Evolutionary conservation across 2,797 vertebrate genomes (phyloP).

Genomic region (Epinephelus malabaricus): DNA sequence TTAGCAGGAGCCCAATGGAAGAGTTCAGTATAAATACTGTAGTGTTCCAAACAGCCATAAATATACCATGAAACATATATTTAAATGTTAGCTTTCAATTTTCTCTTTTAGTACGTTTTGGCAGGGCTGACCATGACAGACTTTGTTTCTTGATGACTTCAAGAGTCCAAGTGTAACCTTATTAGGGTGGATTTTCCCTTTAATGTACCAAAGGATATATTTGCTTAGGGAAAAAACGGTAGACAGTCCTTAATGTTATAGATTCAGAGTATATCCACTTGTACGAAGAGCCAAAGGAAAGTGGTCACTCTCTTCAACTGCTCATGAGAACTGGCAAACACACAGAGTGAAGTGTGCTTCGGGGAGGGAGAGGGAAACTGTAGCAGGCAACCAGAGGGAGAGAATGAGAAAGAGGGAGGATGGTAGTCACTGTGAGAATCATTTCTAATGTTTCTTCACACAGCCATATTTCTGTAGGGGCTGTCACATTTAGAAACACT

Average conservation of each 20-base stretch:
- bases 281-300: constrained; percentile 54
- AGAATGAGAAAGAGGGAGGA: constrained; percentile 64
- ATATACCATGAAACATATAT: constrained; percentile 22
- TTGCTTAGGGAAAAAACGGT: not conserved
- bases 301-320: constrained; percentile 57
- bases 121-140: constrained; percentile 5
- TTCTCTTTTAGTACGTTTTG: constrained; percentile 31
- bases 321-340: constrained; percentile 69
- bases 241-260: constrained; percentile 41
- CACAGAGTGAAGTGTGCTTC: constrained; percentile 63
- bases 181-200: constrained; percentile 40
- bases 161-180: constrained; percentile 37
- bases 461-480: constrained; percentile 76
- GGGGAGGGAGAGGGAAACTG: constrained; percentile 59
- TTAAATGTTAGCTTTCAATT: constrained; percentile 41
- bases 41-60: constrained; percentile 20
- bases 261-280: constrained; percentile 55
- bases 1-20: constrained; percentile 29
- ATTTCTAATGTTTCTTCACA: constrained; percentile 75
- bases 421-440: constrained; percentile 81
- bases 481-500: constrained; percentile 76
- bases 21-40: constrained; percentile 30
- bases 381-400: constrained; percentile 61
- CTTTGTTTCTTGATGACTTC: constrained; percentile 35
- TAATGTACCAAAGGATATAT: constrained; percentile 32